A percentile compares a stretch with the other conserved stretches of the same genome.
These are phyloP conservation scores for Sabatieria punctata DNA, from an alignment of 2,888 invertebrate genomes.

Conservation along the genomic window DNA sequence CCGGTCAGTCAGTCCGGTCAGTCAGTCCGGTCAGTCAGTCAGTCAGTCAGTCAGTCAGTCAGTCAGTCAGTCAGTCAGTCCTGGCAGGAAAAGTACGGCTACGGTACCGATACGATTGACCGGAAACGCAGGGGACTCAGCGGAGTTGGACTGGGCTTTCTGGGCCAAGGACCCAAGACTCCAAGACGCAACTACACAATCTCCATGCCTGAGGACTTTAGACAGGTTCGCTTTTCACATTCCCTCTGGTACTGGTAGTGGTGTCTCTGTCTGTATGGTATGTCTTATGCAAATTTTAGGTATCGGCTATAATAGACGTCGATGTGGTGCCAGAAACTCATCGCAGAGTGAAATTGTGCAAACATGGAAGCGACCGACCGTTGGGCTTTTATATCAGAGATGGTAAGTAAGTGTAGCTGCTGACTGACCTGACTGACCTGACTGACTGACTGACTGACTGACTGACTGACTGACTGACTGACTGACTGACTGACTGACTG, in stretches of 20 bases:
- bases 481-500: too few relatives aligned
- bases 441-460: too few relatives aligned
- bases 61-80: too few relatives aligned
- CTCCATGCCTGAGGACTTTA: slow-evolving; percentile 93
- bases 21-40: too few relatives aligned
- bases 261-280: too few relatives aligned
- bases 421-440: too few relatives aligned
- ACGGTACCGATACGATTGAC: slow-evolving; percentile 49
- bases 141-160: neutral
- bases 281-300: too few relatives aligned
- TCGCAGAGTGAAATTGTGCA: slow-evolving; percentile 73
- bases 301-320: slow-evolving; percentile 97
- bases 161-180: neutral
- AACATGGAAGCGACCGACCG: slow-evolving; percentile 92
- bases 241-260: too few relatives aligned
- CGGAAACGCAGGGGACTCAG: slow-evolving; percentile 12
- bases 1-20: too few relatives aligned
- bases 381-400: slow-evolving; percentile 88
- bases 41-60: slow-evolving; percentile 32
- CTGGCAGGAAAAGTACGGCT: slow-evolving; percentile 78
- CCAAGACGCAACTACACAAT: slow-evolving; percentile 38
- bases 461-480: too few relatives aligned
- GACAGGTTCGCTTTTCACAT: slow-evolving; percentile 43
- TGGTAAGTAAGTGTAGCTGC: too few relatives aligned
- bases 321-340: slow-evolving; percentile 97